Evolutionary conservation across 2,113 vertebrate species (phyloP).

Genomic region (Albula goreensis): DNA sequence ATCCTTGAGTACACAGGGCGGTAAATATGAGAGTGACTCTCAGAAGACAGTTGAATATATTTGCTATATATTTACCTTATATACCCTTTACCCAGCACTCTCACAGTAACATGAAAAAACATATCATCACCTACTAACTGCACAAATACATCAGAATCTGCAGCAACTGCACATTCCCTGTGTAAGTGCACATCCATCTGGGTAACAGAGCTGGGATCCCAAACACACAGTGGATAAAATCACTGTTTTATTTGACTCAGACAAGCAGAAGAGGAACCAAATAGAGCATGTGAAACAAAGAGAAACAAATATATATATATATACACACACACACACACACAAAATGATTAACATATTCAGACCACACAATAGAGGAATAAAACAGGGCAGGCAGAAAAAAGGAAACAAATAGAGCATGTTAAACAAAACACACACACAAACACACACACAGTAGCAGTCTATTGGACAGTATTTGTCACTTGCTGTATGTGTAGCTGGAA

Average conservation of each 20-base stretch:
- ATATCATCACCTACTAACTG: background rate
- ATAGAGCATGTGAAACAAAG: slow-evolving; percentile 35
- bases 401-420: background rate
- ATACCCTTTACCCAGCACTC: background rate
- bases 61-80: background rate
- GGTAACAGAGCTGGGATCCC: background rate
- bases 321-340: background rate
- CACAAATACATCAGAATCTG: slow-evolving; percentile 23
- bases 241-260: slow-evolving; percentile 38
- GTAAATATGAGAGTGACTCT: background rate
- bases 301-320: background rate
- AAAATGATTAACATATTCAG: background rate
- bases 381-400: background rate
- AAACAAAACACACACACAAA: slow-evolving; percentile 21
- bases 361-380: background rate
- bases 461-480: slow-evolving; percentile 73
- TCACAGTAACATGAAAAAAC: background rate
- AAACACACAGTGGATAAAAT: background rate
- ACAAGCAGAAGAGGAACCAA: slow-evolving; percentile 25
- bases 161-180: background rate
- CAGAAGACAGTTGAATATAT: slow-evolving; percentile 9
- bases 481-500: slow-evolving; percentile 68
- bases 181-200: background rate
- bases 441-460: slow-evolving; percentile 45
- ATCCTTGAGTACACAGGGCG: background rate